Conservation (phyloP, 2,888 invertebrate species). For the Ischnus inquisitorius region DNA sequence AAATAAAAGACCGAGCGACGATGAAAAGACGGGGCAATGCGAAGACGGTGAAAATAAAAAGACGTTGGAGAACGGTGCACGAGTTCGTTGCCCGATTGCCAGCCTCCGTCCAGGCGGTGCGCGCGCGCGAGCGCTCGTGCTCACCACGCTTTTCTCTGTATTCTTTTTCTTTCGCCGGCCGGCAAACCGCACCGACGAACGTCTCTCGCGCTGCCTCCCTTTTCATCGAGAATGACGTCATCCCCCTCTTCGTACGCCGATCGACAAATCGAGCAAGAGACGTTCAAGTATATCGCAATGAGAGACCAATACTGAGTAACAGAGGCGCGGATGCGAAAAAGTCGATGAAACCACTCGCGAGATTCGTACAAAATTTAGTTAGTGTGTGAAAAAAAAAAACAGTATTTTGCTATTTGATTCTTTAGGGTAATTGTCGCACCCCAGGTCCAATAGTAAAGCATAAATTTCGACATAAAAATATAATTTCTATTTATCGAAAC, state of each 20-base stretch:
- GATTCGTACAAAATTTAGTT: neutral
- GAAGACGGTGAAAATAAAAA: constrained; percentile 60
- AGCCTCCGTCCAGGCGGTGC: constrained; percentile 64
- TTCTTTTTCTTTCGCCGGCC: constrained; percentile 69
- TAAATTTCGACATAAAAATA: neutral
- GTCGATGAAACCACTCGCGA: neutral
- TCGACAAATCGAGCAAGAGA: constrained; percentile 74
- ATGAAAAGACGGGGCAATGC: constrained; percentile 65
- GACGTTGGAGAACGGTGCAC: constrained; percentile 67
- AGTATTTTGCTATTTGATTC: too few relatives aligned
- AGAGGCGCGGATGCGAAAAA: neutral
- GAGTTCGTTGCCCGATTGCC: constrained; percentile 82
- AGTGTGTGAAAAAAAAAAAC: too few relatives aligned
- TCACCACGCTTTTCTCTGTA: constrained; percentile 56
- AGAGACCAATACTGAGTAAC: neutral
- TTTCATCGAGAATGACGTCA: constrained; percentile 76
- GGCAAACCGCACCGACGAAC: constrained; percentile 70
- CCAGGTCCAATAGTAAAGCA: too few relatives aligned
- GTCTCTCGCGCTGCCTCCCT: constrained; percentile 38
- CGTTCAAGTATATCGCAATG: constrained; percentile 23
- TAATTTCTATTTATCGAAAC: neutral
- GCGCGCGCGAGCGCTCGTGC: constrained; percentile 36
- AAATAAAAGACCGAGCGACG: constrained; percentile 46
- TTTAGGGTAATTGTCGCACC: too few relatives aligned
- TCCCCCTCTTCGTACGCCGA: constrained; percentile 53